Evolutionary conservation across 1,140 invertebrate species (phyloP), one percentile per base, ranked within the genome.

Genomic region (Zaprionus tsacasi): DNA sequence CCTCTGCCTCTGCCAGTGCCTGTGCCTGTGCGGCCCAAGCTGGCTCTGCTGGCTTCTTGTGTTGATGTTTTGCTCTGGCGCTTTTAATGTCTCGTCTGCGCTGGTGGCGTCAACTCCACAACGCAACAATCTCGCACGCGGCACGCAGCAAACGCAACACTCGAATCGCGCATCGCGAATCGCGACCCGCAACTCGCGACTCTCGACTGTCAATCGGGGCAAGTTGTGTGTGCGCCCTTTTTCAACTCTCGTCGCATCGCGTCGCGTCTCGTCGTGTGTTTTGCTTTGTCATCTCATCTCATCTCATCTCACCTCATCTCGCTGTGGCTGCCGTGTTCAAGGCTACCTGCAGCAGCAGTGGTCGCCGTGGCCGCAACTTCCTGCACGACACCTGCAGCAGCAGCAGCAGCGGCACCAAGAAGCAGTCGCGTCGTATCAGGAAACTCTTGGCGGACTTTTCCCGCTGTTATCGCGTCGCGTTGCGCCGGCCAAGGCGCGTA

Each of bases 31-130:
- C 21, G n/a, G n/a, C 21, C 21, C 21, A 21, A 21, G 21, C 21
- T 21, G 21, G 21, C 21, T 21, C 40, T 60, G 55, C 33, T 78
- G 79, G 82, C 70, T 88, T 88, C 83, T 89, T 89, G 70, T 88
- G 80, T 75, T 89, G 83, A 69, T 87, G 64, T 80, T 88, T 88
- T 82, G 77, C 71, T 83, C 74, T 82, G 85, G 85, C 81, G 80
- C 73, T 80, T 88, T 88, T 73, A 88, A 88, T 88, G 81, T 89
- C 73, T 88, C 80, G 85, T 60, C 85, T 88, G 80, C 85, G 65
- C 78, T 88, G 77, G 78, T 78, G 78, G 85, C 85, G 85, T 88
- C 70, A 89, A 88, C 85, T 88, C 80, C 85, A 30, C 27, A 21
- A 70, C 72, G 59, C 72, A 81, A 74, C 60, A 78, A 68, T 67